Evolutionary conservation across 2,797 vertebrate species (phyloP), one percentile per base, ranked within the genome.

Genomic region (Atherinosoma microstoma): DNA sequence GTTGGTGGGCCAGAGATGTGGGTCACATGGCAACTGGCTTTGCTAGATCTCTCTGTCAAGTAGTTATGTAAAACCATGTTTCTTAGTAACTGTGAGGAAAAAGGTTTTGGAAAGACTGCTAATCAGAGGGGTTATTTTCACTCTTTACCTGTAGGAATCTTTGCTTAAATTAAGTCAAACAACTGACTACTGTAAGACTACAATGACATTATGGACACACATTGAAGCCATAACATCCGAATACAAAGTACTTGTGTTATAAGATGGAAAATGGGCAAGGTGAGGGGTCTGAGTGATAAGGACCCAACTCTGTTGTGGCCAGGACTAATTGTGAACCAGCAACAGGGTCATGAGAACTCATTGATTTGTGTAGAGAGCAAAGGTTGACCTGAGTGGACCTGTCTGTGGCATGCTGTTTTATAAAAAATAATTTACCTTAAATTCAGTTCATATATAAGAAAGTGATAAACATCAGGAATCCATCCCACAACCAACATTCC

Each of bases 1-100:
- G 30, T 18, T 32, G 22, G 22, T 35, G 12, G 57, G 8, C 4
- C 36, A 49, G 51, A 57, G 12, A 30, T 20, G 30, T 75, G 56
- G n/a, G 27, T 64, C 40, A 70, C 24, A 57, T 22, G 58, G 20
- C 9, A 27, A 47, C 57, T 0, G 11, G 35, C 1, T 36, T 68
- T 47, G 47, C 34, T 29, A 1, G 42, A 32, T 74, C 68, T 74
- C 13, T 62, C 34, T 38, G 60, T 60, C 67, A 67, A 1, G 22
- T 12, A 49, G 10, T 63, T 11, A 22, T 0, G 2, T 20, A 67
- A 47, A 71, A 66, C 34, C 8, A 9, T 47, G 18, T 27, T 35
- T 81, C 4, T 29, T 34, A 47, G 1, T 16, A 32, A 36, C 51
- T 57, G 65, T 58, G 36, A 29, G 15, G 6, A 29, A 40, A 61